phyloP scores from a whole-genome alignment of 2,888 invertebrate genomes.

The Netelia melanura region DNA sequence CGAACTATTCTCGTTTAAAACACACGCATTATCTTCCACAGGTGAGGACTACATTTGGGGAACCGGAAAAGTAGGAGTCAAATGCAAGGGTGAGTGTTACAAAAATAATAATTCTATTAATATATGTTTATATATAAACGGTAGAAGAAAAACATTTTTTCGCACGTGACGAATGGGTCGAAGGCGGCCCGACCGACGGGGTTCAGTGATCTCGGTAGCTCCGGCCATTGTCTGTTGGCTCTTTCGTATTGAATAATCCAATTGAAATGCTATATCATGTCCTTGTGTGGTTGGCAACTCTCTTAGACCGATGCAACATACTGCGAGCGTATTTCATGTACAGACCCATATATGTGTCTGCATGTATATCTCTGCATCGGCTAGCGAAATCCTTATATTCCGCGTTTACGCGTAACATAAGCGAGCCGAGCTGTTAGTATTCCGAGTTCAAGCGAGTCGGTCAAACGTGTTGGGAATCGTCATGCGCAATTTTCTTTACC shows the following conservation, averaged over 20 bases:
- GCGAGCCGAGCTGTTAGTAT: conserved; percentile 50
- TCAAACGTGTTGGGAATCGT: conserved; percentile 55
- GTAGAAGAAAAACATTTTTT: conserved; percentile 29
- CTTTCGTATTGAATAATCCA: conserved; percentile 63
- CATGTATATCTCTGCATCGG: conserved; percentile 25
- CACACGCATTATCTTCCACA: conserved; percentile 75
- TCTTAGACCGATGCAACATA: conserved; percentile 37
- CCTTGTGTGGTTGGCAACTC: conserved; percentile 38
- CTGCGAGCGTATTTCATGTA: not conserved
- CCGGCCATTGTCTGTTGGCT: conserved; percentile 64
- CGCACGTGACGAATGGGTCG: conserved; percentile 55
- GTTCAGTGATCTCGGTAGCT: conserved; percentile 68
- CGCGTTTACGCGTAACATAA: conserved; percentile 41
- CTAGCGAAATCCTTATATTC: conserved; percentile 45
- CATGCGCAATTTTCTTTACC: conserved; percentile 38
- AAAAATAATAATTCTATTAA: conserved; percentile 40
- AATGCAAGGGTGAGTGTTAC: conserved; percentile 87
- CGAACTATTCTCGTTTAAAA: conserved; percentile 59
- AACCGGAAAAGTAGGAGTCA: conserved; percentile 86
- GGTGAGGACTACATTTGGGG: conserved; percentile 89
- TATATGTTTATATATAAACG: conserved; percentile 13
- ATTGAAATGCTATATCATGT: conserved; percentile 58
- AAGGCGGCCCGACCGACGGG: conserved; percentile 21
- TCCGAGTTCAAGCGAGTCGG: conserved; percentile 62
- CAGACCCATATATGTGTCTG: not conserved